Conservation (phyloP, 2,113 vertebrate genomes). For the Pantherophis guttatus region DNA sequence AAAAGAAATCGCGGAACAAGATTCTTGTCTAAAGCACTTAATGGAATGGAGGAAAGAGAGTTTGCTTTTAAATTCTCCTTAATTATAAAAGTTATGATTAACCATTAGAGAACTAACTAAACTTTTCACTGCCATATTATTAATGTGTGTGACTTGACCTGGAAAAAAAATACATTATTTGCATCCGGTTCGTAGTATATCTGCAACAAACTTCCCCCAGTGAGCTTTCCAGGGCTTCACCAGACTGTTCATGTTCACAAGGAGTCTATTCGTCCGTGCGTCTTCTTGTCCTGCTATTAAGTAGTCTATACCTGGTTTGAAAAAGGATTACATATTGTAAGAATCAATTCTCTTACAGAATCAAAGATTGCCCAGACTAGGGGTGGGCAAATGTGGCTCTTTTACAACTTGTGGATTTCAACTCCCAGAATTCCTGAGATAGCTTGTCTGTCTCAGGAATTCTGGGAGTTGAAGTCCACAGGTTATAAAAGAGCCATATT, state of each 20-base stretch:
- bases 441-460: no score
- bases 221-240: constrained; percentile 81
- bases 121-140: constrained; percentile 48
- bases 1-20: neutral
- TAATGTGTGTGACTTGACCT: constrained; percentile 42
- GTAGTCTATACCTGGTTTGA: constrained; percentile 76
- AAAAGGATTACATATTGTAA: neutral
- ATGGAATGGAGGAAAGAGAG: constrained; percentile 16
- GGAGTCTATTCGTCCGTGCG: constrained; percentile 70
- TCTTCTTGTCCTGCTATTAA: constrained; percentile 86
- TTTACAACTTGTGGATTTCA: no score
- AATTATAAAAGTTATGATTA: constrained; percentile 40
- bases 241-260: constrained; percentile 85
- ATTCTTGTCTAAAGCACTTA: constrained; percentile 34
- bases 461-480: no score
- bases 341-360: neutral
- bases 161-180: constrained; percentile 55
- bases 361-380: neutral
- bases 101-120: constrained; percentile 48
- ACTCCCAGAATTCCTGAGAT: no score
- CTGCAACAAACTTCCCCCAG: constrained; percentile 68
- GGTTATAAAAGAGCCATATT: no score
- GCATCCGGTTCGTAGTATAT: constrained; percentile 68
- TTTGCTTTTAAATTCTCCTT: constrained; percentile 30
- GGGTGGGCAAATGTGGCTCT: no score